Percentiles rank a stretch among this genome's conserved stretches.
phyloP scores from a whole-genome alignment of 92 coral and sea anemone species.

The Porites lobata region DNA sequence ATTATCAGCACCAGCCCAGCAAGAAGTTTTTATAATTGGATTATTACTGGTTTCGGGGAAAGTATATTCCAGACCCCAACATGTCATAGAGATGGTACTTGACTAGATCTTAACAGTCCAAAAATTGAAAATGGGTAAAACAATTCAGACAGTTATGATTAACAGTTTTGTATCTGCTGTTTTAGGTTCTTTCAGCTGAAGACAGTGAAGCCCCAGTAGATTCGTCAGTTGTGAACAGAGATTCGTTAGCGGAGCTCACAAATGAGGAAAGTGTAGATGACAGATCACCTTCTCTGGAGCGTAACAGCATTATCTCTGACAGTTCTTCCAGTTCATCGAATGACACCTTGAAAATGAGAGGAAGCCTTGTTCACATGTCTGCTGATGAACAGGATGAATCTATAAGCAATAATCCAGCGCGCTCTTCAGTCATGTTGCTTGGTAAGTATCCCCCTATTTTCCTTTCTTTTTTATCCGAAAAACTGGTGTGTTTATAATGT shows the following conservation, averaged over 20 bases:
- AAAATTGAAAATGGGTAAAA: no score
- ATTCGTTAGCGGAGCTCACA: slow-evolving; percentile 76
- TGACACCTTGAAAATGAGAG: slow-evolving; percentile 86
- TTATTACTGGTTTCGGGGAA: no score
- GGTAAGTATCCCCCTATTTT: slow-evolving; percentile 54
- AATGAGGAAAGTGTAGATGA: slow-evolving; percentile 95
- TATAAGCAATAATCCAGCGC: slow-evolving; percentile 63
- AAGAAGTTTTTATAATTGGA: no score
- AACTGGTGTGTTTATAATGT: no score
- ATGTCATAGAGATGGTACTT: no score
- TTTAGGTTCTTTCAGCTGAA: slow-evolving; percentile 52
- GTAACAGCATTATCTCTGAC: slow-evolving; percentile 80
- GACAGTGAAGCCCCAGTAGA: slow-evolving; percentile 34
- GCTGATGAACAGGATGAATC: slow-evolving; percentile 83
- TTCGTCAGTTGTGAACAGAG: slow-evolving; percentile 36
- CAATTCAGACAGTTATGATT: not conserved
- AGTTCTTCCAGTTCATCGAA: slow-evolving; percentile 86
- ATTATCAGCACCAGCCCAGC: no score
- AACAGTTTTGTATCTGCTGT: not conserved
- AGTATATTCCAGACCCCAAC: no score
- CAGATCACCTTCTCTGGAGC: slow-evolving; percentile 74
- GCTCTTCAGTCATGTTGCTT: slow-evolving; percentile 88
- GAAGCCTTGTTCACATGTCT: slow-evolving; percentile 70
- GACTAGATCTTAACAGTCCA: no score
- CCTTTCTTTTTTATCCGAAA: no score